Evolutionary conservation across 2,113 vertebrate genomes (phyloP).

Genomic region (Arizona elegans): DNA sequence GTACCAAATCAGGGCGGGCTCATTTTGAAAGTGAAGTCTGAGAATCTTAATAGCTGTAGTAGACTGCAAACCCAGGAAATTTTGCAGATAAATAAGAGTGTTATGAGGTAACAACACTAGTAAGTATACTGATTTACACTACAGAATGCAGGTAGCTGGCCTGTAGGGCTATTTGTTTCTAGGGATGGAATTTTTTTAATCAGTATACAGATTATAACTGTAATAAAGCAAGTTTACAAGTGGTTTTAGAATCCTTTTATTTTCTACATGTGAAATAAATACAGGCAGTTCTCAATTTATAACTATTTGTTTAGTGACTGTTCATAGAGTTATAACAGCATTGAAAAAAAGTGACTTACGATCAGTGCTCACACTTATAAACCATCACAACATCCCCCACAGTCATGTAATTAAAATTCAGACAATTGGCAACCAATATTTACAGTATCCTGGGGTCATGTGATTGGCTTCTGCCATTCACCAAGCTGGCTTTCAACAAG

Average conservation of each 20-base stretch:
- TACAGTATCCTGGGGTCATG: background rate
- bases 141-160: background rate
- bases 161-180: background rate
- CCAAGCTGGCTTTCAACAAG: background rate
- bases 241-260: background rate
- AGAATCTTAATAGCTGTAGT: background rate
- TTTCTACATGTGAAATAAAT: background rate
- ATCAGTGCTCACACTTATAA: background rate
- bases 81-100: background rate
- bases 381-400: background rate
- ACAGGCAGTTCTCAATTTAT: background rate
- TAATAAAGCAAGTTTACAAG: background rate
- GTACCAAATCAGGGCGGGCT: background rate
- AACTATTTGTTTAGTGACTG: background rate
- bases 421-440: background rate
- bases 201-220: background rate
- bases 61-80: background rate
- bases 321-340: background rate
- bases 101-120: background rate
- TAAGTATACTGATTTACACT: background rate
- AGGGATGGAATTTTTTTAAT: too few species aligned
- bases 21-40: background rate
- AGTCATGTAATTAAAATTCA: background rate
- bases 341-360: background rate
- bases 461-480: background rate